Base-by-base conservation (phyloP, 2,113 vertebrate species). In the Sturnira hondurensis region DNA sequence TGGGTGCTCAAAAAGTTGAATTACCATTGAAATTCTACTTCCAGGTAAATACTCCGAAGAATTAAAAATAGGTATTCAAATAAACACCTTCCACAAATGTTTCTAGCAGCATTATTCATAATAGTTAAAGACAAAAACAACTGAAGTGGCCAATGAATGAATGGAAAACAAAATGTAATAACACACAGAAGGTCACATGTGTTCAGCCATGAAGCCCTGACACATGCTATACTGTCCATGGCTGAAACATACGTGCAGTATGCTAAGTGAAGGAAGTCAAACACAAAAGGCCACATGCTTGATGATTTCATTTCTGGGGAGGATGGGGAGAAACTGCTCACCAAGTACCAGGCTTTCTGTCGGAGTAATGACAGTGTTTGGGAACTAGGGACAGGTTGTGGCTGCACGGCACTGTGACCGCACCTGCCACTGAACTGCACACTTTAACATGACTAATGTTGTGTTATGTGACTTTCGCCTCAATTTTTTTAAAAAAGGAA, bases 371-470 rank as follows among this genome's bases (percentile, higher is more conserved):
- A 81, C 82, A 86, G 47, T 8, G 56, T 14, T 20, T 8, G 43
- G 43, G 43, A 68, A n/a, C 36, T 31, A 61, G 47, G 20, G 76
- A 77, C 14, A 54, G 5, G 26, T 9, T 22, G 19, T 26, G 26
- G 9, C 2, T 76, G 9, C 38, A 19, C 47, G 47, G 19, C 10
- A 22, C 1, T 8, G 3, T 45, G 28, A 87, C n/a, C 4, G 14
- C 13, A 6, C 16, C 7, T 16, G 81, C 56, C 33, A 1, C 13
- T 9, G 33, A 67, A 16, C 0, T 43, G 19, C 5, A 31, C 0
- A 1, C 50, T 52, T 58, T 50, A 38, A 82, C 24, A 47, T 47
- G 33, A 14, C 41, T 81, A 22, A n/a, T 74, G 85, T 20, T 54
- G 63, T 28, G 1, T 67, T 89, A 45, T 5, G 38, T 20, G 56